These are phyloP conservation scores for Sebastes schlegelii DNA, from an alignment of 2,113 vertebrate genomes.

Conservation along the genomic window DNA sequence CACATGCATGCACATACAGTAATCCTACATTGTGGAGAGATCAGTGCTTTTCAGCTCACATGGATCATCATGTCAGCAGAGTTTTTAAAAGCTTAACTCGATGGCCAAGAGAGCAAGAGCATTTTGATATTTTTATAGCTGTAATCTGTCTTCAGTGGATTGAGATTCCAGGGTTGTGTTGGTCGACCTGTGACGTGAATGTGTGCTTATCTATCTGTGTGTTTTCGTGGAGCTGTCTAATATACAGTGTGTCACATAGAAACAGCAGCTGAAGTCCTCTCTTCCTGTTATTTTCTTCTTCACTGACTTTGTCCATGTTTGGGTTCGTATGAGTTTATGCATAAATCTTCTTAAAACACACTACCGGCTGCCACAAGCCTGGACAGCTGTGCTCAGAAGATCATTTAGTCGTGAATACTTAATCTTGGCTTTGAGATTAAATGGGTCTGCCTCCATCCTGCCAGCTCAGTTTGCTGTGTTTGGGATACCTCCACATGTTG, in stretches of 20 bases:
- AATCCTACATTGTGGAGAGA: slow-evolving; percentile 49
- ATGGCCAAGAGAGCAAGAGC: slow-evolving; percentile 45
- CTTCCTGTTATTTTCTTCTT: slow-evolving; percentile 6
- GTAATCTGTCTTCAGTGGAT: slow-evolving; percentile 60
- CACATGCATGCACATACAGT: slow-evolving; percentile 21
- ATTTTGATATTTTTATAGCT: slow-evolving; percentile 64
- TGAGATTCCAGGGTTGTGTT: slow-evolving; percentile 41
- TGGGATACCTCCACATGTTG: slow-evolving; percentile 39
- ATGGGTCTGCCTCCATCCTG: slow-evolving; percentile 49
- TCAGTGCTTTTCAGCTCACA: slow-evolving; percentile 53
- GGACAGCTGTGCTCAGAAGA: slow-evolving; percentile 69
- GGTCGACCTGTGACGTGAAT: slow-evolving; percentile 3
- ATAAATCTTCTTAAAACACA: slow-evolving; percentile 54
- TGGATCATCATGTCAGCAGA: slow-evolving; percentile 60
- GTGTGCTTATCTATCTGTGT: slow-evolving; percentile 1
- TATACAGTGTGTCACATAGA: background rate
- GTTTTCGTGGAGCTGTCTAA: background rate
- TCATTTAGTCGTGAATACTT: slow-evolving; percentile 67
- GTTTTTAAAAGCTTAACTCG: slow-evolving; percentile 74
- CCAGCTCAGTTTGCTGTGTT: slow-evolving; percentile 36
- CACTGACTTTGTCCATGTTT: slow-evolving; percentile 34
- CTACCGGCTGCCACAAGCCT: slow-evolving; percentile 31
- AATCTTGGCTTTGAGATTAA: slow-evolving; percentile 76
- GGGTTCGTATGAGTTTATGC: slow-evolving; percentile 31
- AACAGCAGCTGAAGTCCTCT: slow-evolving; percentile 9